Evolutionary conservation across 2,113 vertebrate species (phyloP).

Genomic region (Halcyon senegalensis): DNA sequence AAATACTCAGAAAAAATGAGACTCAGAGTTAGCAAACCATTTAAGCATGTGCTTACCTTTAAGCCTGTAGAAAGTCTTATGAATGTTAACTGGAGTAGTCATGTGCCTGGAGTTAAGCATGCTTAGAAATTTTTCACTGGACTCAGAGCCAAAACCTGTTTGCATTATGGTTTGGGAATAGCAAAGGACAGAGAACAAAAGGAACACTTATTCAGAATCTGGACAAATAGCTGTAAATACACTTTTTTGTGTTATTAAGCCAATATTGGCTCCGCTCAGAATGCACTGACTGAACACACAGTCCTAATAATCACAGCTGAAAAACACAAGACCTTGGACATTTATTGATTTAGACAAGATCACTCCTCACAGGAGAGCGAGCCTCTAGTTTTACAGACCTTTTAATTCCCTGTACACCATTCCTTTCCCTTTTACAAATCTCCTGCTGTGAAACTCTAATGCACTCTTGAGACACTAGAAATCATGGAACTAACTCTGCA

Average conservation of each 20-base stretch:
- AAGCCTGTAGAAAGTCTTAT: constrained; percentile 4
- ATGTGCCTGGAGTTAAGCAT: constrained; percentile 8
- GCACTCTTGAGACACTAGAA: constrained; percentile 45
- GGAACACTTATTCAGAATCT: constrained; percentile 7
- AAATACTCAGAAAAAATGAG: background rate
- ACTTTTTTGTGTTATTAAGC: constrained; percentile 31
- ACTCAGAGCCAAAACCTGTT: constrained; percentile 33
- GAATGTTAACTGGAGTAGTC: background rate
- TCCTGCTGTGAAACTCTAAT: constrained; percentile 67
- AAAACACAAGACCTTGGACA: background rate
- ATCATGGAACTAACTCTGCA: constrained; percentile 28
- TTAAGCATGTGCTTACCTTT: constrained; percentile 10
- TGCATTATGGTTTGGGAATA: background rate
- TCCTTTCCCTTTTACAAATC: constrained; percentile 69
- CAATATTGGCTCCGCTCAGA: background rate
- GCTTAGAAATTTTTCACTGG: constrained; percentile 21
- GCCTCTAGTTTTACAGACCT: constrained; percentile 68
- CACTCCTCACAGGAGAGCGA: constrained; percentile 40
- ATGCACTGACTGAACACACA: background rate
- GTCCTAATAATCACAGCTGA: constrained; percentile 28
- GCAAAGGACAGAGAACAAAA: constrained; percentile 27
- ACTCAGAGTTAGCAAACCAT: background rate
- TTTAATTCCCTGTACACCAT: constrained; percentile 58
- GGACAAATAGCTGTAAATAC: constrained; percentile 44
- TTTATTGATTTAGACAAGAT: constrained; percentile 72